Evolutionary conservation across 2,113 vertebrate genomes (phyloP).

Genomic region (Enhydra lutris): DNA sequence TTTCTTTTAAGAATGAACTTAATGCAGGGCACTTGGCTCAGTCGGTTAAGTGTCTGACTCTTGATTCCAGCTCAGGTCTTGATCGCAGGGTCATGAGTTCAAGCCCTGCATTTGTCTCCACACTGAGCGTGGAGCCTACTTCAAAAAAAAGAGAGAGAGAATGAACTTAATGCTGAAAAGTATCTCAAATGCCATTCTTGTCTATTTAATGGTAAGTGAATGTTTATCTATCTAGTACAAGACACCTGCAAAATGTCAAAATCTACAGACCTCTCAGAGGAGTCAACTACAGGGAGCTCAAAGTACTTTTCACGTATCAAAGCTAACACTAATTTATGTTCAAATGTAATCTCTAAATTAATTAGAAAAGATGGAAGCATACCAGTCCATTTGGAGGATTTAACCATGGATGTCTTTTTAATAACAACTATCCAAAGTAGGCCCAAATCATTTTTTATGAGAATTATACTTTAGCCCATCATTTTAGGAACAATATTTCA

Average conservation of each 20-base stretch:
- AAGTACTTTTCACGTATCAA: neutral
- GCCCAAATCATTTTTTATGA: neutral
- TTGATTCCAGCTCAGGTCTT: neutral
- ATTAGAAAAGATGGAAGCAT: neutral
- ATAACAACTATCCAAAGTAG: neutral
- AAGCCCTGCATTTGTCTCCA: neutral
- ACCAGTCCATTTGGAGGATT: neutral
- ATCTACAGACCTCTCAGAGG: neutral
- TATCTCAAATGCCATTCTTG: neutral
- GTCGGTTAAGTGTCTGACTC: neutral
- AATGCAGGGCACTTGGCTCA: neutral
- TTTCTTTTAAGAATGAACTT: neutral
- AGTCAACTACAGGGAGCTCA: neutral
- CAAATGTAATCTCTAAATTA: constrained; percentile 21
- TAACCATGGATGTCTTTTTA: neutral
- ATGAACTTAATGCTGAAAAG: neutral
- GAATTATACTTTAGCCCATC: neutral
- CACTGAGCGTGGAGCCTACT: neutral
- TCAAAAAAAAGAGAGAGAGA: neutral
- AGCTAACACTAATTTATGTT: neutral
- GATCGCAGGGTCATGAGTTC: neutral
- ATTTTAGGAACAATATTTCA: neutral
- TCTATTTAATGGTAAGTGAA: neutral
- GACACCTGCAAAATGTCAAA: neutral
- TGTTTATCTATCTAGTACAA: neutral